phyloP scores from a whole-genome alignment of 2,113 vertebrate genomes.

The Eurypyga helias region DNA sequence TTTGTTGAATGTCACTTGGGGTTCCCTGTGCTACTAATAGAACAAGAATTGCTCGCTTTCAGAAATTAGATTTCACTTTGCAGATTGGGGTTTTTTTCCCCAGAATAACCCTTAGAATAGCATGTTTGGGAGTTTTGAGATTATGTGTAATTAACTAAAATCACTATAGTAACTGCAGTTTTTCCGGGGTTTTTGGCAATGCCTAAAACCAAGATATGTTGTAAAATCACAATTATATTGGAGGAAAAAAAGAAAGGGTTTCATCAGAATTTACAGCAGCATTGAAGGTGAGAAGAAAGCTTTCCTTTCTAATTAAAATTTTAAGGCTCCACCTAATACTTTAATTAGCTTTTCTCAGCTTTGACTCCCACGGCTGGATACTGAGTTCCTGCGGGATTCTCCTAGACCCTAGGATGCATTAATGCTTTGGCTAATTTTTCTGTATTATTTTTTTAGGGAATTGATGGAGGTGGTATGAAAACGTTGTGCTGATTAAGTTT shows the following conservation, averaged over 20 bases:
- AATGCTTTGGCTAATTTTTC: neutral
- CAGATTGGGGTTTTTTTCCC: neutral
- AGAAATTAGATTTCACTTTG: slow-evolving; percentile 22
- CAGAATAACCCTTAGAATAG: neutral
- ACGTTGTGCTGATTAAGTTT: neutral
- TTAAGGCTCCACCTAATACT: neutral
- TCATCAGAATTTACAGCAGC: neutral
- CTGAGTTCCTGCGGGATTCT: neutral
- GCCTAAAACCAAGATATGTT: neutral
- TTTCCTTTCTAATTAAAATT: neutral
- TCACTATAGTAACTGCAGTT: slow-evolving; percentile 9
- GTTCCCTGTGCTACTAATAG: neutral
- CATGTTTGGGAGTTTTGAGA: neutral
- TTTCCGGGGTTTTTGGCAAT: neutral
- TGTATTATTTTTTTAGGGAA: neutral
- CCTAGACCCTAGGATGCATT: neutral
- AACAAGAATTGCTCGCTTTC: neutral
- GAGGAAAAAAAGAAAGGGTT: neutral
- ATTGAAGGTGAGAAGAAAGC: neutral
- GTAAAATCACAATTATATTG: neutral
- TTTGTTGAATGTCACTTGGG: neutral
- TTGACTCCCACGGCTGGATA: neutral
- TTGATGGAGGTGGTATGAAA: neutral
- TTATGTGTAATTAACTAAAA: slow-evolving; percentile 30
- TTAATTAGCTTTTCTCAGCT: slow-evolving; percentile 30